Evolutionary conservation across 2,797 vertebrate species (phyloP), one percentile per base, ranked within the genome.

Genomic region (Gorsachius magnificus): DNA sequence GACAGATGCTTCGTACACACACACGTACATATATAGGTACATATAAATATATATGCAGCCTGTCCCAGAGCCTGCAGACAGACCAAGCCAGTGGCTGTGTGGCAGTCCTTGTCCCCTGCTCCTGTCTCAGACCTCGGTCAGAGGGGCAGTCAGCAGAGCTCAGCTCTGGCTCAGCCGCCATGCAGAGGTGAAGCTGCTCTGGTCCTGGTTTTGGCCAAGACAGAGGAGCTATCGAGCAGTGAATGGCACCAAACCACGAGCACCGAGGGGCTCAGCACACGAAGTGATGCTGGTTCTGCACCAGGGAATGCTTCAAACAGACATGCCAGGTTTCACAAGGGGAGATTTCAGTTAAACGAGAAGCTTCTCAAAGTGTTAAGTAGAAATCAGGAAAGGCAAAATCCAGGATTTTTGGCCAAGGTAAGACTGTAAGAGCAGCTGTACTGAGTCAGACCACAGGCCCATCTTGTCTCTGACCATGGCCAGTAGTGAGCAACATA

Each of bases 231-330:
- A 11, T 38, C 0, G 13, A 58, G 48, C 54, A n/a, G 31, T 5
- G 12, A 46, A 36, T n/a, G 50, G 20, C 8, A 1, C 43, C 13
- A n/a, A 20, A 36, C 31, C 41, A 22, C 1, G 0, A 70, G 45
- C 21, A 26, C 13, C 0, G 1, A 54, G 26, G 18, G 21, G 13
- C 15, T 74, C 50, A 0, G 1, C 0, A 3, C n/a, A 16, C 0
- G 0, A 25, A 36, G n/a, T 4, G 17, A 16, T 25, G 38, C 38
- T 22, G 19, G 12, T 15, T 69, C 66, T 19, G 50, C 36, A 66
- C 29, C 21, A 25, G 10, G 14, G 31, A 58, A 25, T 1, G 0
- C 33, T 54, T 10, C 28, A 18, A 29, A 17, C 45, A 63, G 43
- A 7, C 43, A 28, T 0, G 0, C 22, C 1, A 0, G 29, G 13